Conservation (phyloP, 2,797 vertebrate genomes). For the Tangara arthus region DNA sequence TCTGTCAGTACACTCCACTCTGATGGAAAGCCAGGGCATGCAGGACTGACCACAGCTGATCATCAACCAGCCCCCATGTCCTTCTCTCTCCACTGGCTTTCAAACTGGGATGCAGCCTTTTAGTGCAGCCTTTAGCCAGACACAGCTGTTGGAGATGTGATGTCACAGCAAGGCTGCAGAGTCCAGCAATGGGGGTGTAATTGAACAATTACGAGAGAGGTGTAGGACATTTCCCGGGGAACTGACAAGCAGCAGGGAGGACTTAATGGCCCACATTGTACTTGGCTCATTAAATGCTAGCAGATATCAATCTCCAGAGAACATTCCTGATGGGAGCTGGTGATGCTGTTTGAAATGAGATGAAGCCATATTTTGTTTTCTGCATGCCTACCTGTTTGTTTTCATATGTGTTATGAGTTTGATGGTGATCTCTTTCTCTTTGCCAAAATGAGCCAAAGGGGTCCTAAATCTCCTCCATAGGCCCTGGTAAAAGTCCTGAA, state of each 20-base stretch:
- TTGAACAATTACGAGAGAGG: constrained; percentile 25
- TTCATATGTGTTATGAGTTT: background rate
- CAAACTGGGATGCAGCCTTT: background rate
- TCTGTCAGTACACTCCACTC: background rate
- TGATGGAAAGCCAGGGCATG: background rate
- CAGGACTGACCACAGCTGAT: background rate
- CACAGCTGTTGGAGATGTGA: constrained; percentile 19
- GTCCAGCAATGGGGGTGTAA: background rate
- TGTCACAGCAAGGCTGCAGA: background rate
- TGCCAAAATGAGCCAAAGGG: background rate
- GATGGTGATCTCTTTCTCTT: background rate
- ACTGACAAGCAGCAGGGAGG: constrained; percentile 12
- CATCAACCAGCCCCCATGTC: background rate
- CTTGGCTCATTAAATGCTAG: constrained; percentile 50
- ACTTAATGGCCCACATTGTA: constrained; percentile 31
- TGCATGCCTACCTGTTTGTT: background rate
- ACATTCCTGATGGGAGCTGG: background rate
- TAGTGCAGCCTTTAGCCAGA: constrained; percentile 14
- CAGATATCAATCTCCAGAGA: constrained; percentile 37
- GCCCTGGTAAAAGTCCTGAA: background rate
- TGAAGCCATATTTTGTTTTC: background rate
- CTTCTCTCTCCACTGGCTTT: background rate
- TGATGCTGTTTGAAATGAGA: background rate
- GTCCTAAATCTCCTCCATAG: background rate
- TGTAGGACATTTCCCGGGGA: constrained; percentile 15